A percentile compares a stretch with the other conserved stretches of the same genome.
Conservation (phyloP, 2,797 vertebrate genomes). For the Dryobates pubescens region DNA sequence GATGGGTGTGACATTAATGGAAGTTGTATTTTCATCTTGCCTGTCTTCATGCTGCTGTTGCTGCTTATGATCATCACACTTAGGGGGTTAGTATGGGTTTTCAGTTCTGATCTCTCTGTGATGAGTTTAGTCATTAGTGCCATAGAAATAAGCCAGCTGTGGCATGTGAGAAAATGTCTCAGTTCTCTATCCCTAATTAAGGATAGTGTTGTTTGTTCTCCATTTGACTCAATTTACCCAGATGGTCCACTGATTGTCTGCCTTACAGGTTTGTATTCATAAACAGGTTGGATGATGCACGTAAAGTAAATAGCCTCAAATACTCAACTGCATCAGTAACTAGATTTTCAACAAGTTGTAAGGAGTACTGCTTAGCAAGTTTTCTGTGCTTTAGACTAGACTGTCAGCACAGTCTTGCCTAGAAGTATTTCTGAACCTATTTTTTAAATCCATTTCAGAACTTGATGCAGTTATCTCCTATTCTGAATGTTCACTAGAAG, state of each 20-base stretch:
- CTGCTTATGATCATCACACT: not conserved
- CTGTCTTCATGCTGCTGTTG: not conserved
- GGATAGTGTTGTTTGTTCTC: not conserved
- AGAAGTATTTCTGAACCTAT: not conserved
- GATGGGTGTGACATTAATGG: not conserved
- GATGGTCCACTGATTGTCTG: not conserved
- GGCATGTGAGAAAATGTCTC: not conserved
- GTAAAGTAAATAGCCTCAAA: not conserved
- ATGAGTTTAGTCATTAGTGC: not conserved
- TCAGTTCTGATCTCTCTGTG: not conserved
- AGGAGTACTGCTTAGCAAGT: not conserved
- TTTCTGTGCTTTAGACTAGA: not conserved
- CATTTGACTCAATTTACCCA: not conserved
- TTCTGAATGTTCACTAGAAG: not conserved
- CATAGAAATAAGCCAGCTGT: not conserved
- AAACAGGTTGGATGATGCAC: not conserved
- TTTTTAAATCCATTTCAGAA: not conserved
- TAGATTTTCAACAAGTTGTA: not conserved
- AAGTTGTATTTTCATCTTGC: not conserved
- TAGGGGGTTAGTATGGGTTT: not conserved
- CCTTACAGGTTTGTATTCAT: not conserved
- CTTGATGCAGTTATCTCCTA: not conserved
- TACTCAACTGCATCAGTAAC: not conserved
- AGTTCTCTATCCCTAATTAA: not conserved
- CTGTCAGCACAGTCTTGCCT: not conserved